Percentiles rank a stretch among this genome's conserved stretches.
Evolutionary conservation across 1,140 invertebrate genomes (phyloP).

Genomic region (Helicoverpa armigera): DNA sequence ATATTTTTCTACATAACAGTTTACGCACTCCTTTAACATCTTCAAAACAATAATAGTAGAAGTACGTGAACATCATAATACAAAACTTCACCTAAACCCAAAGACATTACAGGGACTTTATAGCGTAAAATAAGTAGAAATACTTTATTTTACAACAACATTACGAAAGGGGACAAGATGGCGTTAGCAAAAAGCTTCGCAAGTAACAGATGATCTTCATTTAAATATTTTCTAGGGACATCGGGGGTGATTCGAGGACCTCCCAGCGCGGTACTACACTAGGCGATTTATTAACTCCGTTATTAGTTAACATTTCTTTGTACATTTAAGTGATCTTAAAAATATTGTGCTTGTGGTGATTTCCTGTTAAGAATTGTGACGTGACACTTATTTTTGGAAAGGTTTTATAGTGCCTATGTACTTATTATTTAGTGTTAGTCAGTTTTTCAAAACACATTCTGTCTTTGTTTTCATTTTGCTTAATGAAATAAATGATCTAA

Average conservation of each 20-base stretch:
- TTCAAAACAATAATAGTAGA: neutral
- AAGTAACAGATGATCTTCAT: conserved; percentile 84
- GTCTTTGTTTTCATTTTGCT: too few relatives aligned
- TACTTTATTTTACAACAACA: conserved; percentile 57
- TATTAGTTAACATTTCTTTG: too few relatives aligned
- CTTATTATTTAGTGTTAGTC: too few relatives aligned
- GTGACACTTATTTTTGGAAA: neutral
- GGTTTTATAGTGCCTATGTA: neutral
- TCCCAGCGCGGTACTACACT: conserved; percentile 50
- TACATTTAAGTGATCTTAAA: too few relatives aligned
- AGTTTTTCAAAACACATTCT: too few relatives aligned
- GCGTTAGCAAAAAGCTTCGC: conserved; percentile 65
- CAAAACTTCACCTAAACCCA: neutral
- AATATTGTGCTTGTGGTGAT: neutral
- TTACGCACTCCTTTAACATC: too few relatives aligned
- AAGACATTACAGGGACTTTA: conserved; percentile 15
- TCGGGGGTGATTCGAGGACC: conserved; percentile 59
- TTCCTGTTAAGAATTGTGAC: neutral
- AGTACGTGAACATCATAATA: neutral
- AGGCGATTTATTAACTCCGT: conserved; percentile 36
- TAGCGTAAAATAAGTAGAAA: conserved; percentile 42
- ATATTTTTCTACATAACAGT: too few relatives aligned
- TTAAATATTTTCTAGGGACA: conserved; percentile 80
- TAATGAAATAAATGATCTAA: too few relatives aligned
- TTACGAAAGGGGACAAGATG: conserved; percentile 52